These are phyloP conservation scores for Falco concolor DNA, from an alignment of 2,797 vertebrate genomes.

Conservation along the genomic window DNA sequence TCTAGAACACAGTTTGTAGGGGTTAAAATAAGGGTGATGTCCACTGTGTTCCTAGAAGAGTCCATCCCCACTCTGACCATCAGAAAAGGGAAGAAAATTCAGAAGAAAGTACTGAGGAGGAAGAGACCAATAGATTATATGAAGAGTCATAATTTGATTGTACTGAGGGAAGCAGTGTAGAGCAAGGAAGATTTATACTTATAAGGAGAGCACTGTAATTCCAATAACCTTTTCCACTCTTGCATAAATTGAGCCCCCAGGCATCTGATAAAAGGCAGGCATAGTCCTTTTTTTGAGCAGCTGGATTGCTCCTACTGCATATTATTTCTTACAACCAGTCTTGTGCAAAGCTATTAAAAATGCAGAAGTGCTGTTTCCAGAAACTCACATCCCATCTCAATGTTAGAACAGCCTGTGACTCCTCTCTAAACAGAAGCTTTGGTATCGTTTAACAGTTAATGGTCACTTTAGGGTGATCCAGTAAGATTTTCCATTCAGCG, in stretches of 20 bases:
- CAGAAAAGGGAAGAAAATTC: neutral
- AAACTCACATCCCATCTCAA: neutral
- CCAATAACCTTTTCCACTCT: constrained; percentile 41
- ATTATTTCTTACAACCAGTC: neutral
- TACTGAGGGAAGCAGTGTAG: neutral
- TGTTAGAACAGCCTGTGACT: neutral
- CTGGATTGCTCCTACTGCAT: neutral
- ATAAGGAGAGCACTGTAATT: neutral
- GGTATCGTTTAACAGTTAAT: neutral
- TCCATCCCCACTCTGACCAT: neutral
- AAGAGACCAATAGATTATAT: neutral
- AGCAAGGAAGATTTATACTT: neutral
- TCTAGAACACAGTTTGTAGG: neutral
- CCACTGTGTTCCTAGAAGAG: neutral
- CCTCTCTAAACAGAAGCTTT: neutral
- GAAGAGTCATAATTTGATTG: neutral
- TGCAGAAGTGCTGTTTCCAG: neutral
- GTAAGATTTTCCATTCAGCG: rapidly evolving
- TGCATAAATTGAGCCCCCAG: constrained; percentile 29
- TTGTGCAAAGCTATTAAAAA: neutral
- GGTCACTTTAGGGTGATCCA: neutral
- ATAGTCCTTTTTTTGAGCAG: neutral
- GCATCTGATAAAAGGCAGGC: neutral
- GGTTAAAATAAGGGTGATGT: neutral
- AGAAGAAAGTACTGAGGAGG: neutral